Base-by-base conservation (phyloP, 2,113 vertebrate species). In the Varanus salvator region DNA sequence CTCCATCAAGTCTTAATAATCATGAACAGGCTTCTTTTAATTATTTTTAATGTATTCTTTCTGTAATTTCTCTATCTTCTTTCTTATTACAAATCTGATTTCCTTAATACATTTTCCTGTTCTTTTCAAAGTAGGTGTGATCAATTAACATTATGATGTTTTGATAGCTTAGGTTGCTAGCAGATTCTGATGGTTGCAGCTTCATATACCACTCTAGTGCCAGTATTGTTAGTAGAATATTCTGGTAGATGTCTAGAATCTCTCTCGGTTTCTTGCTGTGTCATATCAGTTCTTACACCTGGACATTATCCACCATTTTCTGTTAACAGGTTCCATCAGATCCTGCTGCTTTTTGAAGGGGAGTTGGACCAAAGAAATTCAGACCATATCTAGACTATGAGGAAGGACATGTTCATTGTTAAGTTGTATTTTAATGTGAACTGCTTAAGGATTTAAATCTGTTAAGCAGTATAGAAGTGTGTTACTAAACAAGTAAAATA, bases 21-120 rank as follows among this genome's bases (percentile, higher is more conserved):
- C 87, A 89, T 80, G 27, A 81, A 64, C 94, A 91, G 31, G 34
- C 68, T 89, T 86, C 19, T 52, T 93, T 90, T 91, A 88, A 74
- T 94, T 92, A 92, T 91, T 93, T 92, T 8, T 23, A 0, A 86
- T 72, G 14, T 0, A 8, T 31, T 80, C 52, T 34, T 60, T 60
- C 66, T 8, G 6, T 38, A 38, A 74, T 86, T 93, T 87, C 92
- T 83, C 52, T 52, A 48, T 44, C 89, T 48, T 2, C 82, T 91
- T 87, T 54, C n/a, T 21, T 90, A 57, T 71, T 0, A 44, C 9
- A 86, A 66, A 0, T 44, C 81, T 88, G 88, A 0, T 85, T 87
- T 78, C 9, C 69, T 69, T 38, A 0, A 34, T 27, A 25, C 85
- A 31, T 76, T 74, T 8, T 15, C 17, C 23, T 11, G 17, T 9